Evolutionary conservation across 2,797 vertebrate genomes (phyloP), one percentile per base, ranked within the genome.

Genomic region (Podarcis lilfordi): DNA sequence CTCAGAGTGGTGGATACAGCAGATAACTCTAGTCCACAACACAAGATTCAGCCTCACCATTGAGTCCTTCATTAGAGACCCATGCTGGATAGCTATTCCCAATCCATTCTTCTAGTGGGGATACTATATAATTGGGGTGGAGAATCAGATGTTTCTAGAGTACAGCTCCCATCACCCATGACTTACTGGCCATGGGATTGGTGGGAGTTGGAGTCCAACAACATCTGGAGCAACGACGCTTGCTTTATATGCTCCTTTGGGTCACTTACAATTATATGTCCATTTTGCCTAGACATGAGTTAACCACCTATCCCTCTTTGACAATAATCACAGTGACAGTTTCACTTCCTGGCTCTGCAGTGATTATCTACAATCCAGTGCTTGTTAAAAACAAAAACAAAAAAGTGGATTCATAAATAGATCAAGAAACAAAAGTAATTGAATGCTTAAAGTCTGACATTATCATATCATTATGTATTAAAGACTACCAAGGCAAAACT

Each of bases 331-430:
- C 66, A 80, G 80, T 91, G 87, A 80, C 84, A 90, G 84, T 92
- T 93, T 91, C 89, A 90, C 93, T 92, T 90, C 89, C 90, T 94
- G 87, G 90, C 93, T 94, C 92, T 88, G 86, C 92, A 92, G 90
- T 91, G 91, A 86, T 72, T 50, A 68, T 45, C 19, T 43, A 35
- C 40, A 86, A 76, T 68, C 88, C 80, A 92, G 93, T 15, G 72
- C 84, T 95, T 95, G 94, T 81, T 92, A 92, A 92, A 55, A 55
- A 55, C 50, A 55, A 55, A 55, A 55, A 55, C 13, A 55, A 55
- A 93, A 96, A 92, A 90, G 84, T 90, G 76, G 61, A 71, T 90
- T 88, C 82, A 91, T 91, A 89, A 96, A 94, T 92, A 94, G 92
- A 94, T 91, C 86, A 95, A 91, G 91, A 93, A 87, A 84, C 76